Evolutionary conservation across 2,888 invertebrate species (phyloP), one percentile per base, ranked within the genome.

Genomic region (Cryptocephalus primarius): DNA sequence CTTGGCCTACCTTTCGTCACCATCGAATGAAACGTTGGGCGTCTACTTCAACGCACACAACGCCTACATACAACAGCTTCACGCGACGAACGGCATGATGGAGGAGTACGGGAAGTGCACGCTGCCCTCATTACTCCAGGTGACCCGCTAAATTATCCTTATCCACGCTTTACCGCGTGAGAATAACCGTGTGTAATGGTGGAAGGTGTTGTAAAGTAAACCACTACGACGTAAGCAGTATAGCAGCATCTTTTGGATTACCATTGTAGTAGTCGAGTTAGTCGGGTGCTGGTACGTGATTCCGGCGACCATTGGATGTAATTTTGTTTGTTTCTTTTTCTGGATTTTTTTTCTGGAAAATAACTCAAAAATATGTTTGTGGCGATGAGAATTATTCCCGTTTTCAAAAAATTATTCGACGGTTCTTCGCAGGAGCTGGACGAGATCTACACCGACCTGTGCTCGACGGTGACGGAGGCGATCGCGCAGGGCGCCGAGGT

Each of bases 1-100:
- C 71, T 74, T 86, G 61, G 79, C 79, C 54, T 85, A 91, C 70
- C 77, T 88, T 67, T 79, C 82, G 62, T 80, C 76, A 59, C 83
- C 82, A 51, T 85, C 78, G 56, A 83, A 82, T 47, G 79, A 80
- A 39, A 78, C 79, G 45, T 70, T 86, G 56, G 83, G 82, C 48
- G 80, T 81, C 46, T 92, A 93, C 71, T 85, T 91, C 67, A 91
- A 92, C 66, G 83, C 88, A 10, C 94, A 95, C 74, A 95, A 95
- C 73, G 85, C 85, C 54, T 94, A 94, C 72, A 85, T 95, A 51
- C 88, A 92, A 59, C 93, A 94, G 66, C 73, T 95, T 55, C 85
- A 88, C 56, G 90, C 93, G 40, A 90, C 92, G 55, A 95, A 95
- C 67, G 89, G 90, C 34, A 90, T 93, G 82, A 78, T 91, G 56